phyloP scores from a whole-genome alignment of 2,113 vertebrate species.

The Gymnobelideus leadbeateri region DNA sequence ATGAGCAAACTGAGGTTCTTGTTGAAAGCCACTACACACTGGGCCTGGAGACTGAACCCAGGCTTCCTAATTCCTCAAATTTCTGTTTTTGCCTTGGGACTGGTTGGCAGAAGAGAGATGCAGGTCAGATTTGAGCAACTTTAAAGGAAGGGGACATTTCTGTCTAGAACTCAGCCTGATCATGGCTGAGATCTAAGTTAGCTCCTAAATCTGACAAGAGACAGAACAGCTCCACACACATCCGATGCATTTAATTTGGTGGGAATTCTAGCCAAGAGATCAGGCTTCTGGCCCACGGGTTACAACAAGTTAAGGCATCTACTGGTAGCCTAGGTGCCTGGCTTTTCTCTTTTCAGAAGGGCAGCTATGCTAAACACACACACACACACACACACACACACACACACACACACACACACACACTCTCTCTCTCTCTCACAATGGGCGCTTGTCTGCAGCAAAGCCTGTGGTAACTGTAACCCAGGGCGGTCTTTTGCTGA shows the following conservation, averaged over 20 bases:
- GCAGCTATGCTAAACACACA: not conserved
- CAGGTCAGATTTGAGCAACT: slow-evolving; percentile 31
- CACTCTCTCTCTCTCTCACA: too few relatives aligned
- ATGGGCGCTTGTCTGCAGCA: slow-evolving; percentile 41
- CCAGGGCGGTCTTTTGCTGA: slow-evolving; percentile 42
- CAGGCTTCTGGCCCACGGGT: slow-evolving; percentile 60
- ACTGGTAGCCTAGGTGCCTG: slow-evolving; percentile 51
- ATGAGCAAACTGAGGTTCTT: slow-evolving; percentile 23
- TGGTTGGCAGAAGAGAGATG: not conserved
- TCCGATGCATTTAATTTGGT: slow-evolving; percentile 49
- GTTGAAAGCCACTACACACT: not conserved
- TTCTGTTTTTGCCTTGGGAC: not conserved
- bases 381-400: not conserved
- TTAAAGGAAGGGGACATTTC: slow-evolving; percentile 19
- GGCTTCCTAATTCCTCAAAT: not conserved
- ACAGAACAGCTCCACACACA: slow-evolving; percentile 18
- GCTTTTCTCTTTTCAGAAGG: slow-evolving; percentile 52
- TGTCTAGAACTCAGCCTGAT: slow-evolving; percentile 43
- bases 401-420: not conserved
- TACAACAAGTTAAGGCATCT: slow-evolving; percentile 66
- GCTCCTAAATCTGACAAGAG: slow-evolving; percentile 55
- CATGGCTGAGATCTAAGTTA: slow-evolving; percentile 54
- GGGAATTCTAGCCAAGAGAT: slow-evolving; percentile 58
- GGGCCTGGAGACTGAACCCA: not conserved
- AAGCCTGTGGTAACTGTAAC: slow-evolving; percentile 10